Evolutionary conservation across 23 tunicate genomes (phyloP), one percentile per base, ranked within the genome.

Genomic region (Trididemnum clinides): DNA sequence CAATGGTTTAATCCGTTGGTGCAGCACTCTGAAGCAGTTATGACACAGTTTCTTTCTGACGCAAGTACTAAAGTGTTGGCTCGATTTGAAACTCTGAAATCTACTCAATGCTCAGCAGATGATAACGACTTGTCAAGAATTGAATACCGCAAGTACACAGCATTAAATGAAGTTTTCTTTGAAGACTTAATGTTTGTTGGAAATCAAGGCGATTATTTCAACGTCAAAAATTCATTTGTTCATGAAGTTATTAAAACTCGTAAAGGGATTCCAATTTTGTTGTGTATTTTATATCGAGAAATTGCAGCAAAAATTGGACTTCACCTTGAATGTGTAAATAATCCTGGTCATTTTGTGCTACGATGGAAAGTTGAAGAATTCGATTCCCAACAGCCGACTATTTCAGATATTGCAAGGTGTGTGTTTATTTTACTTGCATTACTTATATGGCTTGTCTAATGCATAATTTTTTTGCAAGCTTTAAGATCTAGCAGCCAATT

Each of bases 211-310:
- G 57, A 83, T 66, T 83, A 83, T 44, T 83, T 51, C 39, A 66
- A 83, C 35, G 64, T 83, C 25, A 37, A 28, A n/a, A 83, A 83
- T 70, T 83, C 87, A 23, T 83, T 83, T 66, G 28, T 83, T 66
- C 57, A 70, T 39, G 12, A 69, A 64, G 87, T 83, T 1, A 83
- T 83, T 10, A 22, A 69, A 66, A 38, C 75, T 5, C 78, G 87
- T 3, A 21, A 28, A 1, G 87, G 87, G n/a, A 83, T 83, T 3
- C 87, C 87, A 2, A 83, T 83, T 66, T n/a, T 66, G 22, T 80
- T 83, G 38, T 83, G 58, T 1, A 63, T 83, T 3, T 18, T 83
- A 26, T 83, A 64, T 44, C 63, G 79, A 18, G 87, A 83, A 39
- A 83, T 83, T 36, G 78, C 87, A 29, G 7, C 27, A 6, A 66